phyloP scores from a whole-genome alignment of 2,888 invertebrate species.

The Pristionchus exspectatus region DNA sequence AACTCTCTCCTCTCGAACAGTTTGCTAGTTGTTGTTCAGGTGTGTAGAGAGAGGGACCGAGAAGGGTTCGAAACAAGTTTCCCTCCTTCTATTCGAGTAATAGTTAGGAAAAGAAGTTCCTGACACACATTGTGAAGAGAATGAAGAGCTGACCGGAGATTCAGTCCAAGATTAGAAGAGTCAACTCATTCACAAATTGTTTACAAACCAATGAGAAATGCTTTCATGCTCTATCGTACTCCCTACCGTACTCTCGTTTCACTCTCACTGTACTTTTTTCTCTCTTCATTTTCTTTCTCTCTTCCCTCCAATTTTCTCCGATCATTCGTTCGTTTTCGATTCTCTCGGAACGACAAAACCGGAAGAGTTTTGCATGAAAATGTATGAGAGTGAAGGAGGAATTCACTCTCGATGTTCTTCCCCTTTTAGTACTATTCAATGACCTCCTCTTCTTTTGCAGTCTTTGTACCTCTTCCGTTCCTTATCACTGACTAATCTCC shows the following conservation, averaged over 20 bases:
- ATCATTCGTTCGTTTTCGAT: not conserved
- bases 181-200: not conserved
- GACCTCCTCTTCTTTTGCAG: not conserved
- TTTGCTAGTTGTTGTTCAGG: slow-evolving; percentile 29
- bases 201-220: not conserved
- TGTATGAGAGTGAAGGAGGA: not conserved
- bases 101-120: slow-evolving; percentile 30
- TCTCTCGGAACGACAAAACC: slow-evolving; percentile 11
- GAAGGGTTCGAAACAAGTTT: slow-evolving; percentile 19
- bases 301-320: not conserved
- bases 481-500: not conserved
- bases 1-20: not conserved
- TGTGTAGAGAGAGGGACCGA: slow-evolving; percentile 25
- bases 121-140: slow-evolving; percentile 29
- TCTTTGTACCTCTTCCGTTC: not conserved
- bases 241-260: not conserved
- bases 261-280: not conserved
- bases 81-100: slow-evolving; percentile 20
- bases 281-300: not conserved
- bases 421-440: not conserved
- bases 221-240: not conserved
- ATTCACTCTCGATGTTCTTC: not conserved
- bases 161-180: slow-evolving; percentile 24
- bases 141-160: slow-evolving; percentile 18
- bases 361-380: slow-evolving; percentile 30